Evolutionary conservation across 2,888 invertebrate species (phyloP).

Genomic region (Orgyia antiqua): DNA sequence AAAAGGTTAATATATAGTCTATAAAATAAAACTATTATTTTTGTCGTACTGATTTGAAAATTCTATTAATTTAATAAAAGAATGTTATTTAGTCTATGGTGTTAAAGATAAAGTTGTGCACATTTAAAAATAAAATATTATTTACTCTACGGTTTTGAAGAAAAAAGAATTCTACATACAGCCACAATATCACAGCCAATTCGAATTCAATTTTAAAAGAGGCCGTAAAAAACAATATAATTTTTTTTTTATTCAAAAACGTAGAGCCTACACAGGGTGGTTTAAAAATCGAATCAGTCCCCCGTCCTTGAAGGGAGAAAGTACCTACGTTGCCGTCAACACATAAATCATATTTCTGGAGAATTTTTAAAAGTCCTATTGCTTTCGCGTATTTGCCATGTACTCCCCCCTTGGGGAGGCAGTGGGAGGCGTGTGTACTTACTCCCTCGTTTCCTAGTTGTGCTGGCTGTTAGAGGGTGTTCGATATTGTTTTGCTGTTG

Average conservation of each 20-base stretch:
- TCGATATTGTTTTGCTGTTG: conserved; percentile 21
- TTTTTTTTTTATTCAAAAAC: conserved; percentile 38
- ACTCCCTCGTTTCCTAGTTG: conserved; percentile 77
- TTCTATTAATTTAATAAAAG: too few species aligned
- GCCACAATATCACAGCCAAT: conserved; percentile 10
- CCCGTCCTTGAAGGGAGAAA: conserved; percentile 68
- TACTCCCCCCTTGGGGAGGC: conserved; percentile 59
- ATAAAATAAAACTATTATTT: too few species aligned
- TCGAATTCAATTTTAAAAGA: conserved; percentile 26
- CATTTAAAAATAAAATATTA: too few species aligned
- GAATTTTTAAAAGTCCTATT: conserved; percentile 79
- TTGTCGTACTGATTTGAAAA: too few species aligned
- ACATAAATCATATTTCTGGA: conserved; percentile 79
- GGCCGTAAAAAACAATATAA: conserved; percentile 40
- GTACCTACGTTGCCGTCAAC: conserved; percentile 70
- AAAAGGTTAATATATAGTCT: too few species aligned
- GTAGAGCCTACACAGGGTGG: conserved; percentile 53
- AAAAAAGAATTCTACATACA: too few species aligned
- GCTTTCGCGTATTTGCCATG: conserved; percentile 79
- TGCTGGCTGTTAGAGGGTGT: conserved; percentile 48
- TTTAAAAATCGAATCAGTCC: conserved; percentile 78
- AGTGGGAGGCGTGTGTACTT: conserved; percentile 69
- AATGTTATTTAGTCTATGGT: too few species aligned
- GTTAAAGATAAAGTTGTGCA: too few species aligned
- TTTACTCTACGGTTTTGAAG: too few species aligned